Evolutionary conservation across 2,113 vertebrate genomes (phyloP).

Genomic region (Ciconia maguari): DNA sequence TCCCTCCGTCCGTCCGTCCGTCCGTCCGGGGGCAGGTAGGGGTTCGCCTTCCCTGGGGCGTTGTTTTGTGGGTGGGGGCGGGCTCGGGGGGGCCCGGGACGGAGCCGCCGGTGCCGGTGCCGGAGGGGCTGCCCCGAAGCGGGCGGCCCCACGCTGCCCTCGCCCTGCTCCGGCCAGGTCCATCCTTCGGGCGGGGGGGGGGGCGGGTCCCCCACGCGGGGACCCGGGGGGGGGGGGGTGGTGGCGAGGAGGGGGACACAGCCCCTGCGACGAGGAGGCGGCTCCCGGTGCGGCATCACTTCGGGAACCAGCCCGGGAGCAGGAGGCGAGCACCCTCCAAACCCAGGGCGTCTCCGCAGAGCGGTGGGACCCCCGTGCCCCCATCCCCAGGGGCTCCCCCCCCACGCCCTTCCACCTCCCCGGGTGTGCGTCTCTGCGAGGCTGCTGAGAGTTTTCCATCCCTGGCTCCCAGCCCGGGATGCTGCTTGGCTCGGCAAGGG

Average conservation of each 20-base stretch:
- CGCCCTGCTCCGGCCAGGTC: background rate
- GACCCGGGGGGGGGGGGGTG: background rate
- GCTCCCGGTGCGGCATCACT: background rate
- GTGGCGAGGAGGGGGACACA: background rate
- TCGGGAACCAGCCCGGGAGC: background rate
- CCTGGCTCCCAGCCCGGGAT: background rate
- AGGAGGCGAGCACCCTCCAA: background rate
- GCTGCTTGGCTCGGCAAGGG: background rate
- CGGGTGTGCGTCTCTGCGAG: background rate
- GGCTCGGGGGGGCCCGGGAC: background rate
- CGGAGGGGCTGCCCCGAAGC: background rate
- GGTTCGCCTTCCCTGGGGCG: background rate
- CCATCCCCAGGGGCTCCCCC: background rate
- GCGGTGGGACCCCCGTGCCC: background rate
- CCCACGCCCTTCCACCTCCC: background rate
- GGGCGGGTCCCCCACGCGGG: too few species aligned
- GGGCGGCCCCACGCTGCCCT: background rate
- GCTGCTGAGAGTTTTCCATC: background rate
- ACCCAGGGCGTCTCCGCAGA: background rate
- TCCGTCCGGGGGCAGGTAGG: constrained; percentile 15
- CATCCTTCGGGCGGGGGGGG: background rate
- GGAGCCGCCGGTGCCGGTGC: background rate
- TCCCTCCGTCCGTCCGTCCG: background rate
- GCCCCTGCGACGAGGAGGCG: background rate
- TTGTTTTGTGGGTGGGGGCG: background rate